These are phyloP conservation scores for Nycticebus coucang DNA, from an alignment of 2,113 vertebrate genomes.

Conservation along the genomic window DNA sequence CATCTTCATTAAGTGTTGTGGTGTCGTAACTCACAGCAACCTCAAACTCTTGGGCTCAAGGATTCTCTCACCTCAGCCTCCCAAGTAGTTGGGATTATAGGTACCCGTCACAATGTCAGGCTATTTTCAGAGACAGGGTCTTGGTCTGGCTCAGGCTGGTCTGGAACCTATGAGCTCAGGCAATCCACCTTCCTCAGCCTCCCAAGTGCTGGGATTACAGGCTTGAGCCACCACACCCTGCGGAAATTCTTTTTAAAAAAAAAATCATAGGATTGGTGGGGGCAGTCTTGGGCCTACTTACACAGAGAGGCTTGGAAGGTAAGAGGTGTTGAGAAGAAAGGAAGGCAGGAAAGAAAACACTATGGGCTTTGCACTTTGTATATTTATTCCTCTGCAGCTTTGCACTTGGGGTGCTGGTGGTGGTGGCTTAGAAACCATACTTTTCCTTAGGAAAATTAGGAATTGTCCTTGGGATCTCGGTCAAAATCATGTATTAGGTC, in stretches of 20 bases:
- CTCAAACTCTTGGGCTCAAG: no score
- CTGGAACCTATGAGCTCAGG: no score
- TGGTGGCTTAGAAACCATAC: background rate
- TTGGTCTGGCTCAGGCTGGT: no score
- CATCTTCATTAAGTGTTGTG: no score
- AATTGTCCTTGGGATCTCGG: background rate
- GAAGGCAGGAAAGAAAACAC: background rate
- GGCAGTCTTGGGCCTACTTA: background rate
- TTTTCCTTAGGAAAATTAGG: constrained; percentile 6
- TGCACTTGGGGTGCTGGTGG: background rate
- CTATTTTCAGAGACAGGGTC: no score
- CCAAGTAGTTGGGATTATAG: no score
- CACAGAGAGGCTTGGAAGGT: background rate
- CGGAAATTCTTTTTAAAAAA: background rate
- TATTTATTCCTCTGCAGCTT: background rate
- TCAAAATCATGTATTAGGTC: background rate
- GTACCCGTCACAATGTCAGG: no score
- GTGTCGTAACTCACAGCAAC: no score
- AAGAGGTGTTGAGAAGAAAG: background rate
- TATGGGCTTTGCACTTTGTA: background rate
- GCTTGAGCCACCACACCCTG: no score
- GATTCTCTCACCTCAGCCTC: no score
- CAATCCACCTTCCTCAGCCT: no score
- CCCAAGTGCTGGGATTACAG: no score
- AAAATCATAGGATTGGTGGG: background rate